Base-by-base conservation (phyloP, 2,888 invertebrate species). In the Pristionchus mayeri region DNA sequence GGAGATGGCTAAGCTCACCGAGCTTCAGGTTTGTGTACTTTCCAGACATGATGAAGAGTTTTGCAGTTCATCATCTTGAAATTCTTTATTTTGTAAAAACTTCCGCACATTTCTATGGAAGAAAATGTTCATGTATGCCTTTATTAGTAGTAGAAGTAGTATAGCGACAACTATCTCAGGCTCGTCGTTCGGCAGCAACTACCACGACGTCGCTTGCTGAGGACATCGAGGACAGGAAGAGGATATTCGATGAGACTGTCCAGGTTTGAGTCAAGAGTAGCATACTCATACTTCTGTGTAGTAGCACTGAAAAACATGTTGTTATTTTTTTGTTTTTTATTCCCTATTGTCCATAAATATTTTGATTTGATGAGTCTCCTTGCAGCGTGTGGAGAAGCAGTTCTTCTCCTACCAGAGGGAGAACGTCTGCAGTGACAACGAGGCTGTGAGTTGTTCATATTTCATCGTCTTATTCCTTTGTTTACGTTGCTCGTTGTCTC, bases 231-330 rank as follows among this genome's bases (percentile, higher is more conserved):
- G 91, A 91, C 75, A 88, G 90, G 85, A 91, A 91, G 87, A 89
- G 88, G 79, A 88, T 91, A 79, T 92, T 92, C 86, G 90, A 92
- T 30, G 91, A 92, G 21, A 91, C 91, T 13, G 92, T 91, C 54
- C 63, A 82, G 81, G 81, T 82, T 24, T 54, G 37, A 6, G n/a
- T 54, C 2, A 34, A 52, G n/a, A n/a, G n/a, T n/a, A n/a, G n/a
- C n/a, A n/a, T n/a, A n/a, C n/a, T n/a, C n/a, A n/a, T n/a, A n/a
- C n/a, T n/a, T n/a, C n/a, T n/a, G n/a, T n/a, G n/a, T n/a, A n/a
- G n/a, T n/a, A n/a, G n/a, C n/a, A n/a, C n/a, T n/a, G n/a, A n/a
- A n/a, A n/a, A n/a, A n/a, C n/a, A n/a, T n/a, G n/a, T n/a, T n/a
- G n/a, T n/a, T n/a, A n/a, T n/a, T n/a, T n/a, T n/a, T n/a, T n/a